These are phyloP conservation scores for Penaeus japonicus DNA, from an alignment of 1,140 invertebrate species.

Conservation along the genomic window DNA sequence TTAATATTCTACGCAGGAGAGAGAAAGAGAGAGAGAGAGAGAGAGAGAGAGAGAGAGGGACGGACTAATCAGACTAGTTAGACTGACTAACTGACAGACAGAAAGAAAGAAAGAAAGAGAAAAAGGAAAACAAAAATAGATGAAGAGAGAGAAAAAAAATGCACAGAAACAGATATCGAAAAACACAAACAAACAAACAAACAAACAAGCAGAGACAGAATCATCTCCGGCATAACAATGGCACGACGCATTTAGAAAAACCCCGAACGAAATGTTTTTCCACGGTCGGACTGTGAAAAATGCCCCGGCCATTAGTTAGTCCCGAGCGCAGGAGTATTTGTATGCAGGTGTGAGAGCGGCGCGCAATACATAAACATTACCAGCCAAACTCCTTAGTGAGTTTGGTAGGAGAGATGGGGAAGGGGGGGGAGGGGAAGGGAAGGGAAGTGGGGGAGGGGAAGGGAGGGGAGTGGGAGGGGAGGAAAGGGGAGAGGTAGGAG, in stretches of 20 bases:
- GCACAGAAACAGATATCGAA: too few species aligned
- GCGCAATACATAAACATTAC: conserved; percentile 31
- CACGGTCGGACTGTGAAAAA: conserved; percentile 39
- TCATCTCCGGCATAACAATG: conserved; percentile 21
- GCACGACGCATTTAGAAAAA: neutral
- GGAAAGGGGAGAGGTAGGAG: neutral
- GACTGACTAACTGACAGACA: too few species aligned
- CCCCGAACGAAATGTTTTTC: neutral
- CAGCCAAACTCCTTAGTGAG: neutral
- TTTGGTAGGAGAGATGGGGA: neutral
- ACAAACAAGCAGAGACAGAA: too few species aligned
- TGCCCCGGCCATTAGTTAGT: conserved; percentile 36
- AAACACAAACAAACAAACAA: too few species aligned
- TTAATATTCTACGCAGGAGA: neutral
- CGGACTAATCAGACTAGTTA: too few species aligned
- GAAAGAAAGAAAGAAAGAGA: too few species aligned
- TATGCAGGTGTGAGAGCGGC: conserved; percentile 33
- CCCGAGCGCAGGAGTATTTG: conserved; percentile 17
- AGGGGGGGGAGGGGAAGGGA: neutral
- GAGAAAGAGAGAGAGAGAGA: too few species aligned
- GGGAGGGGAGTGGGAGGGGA: too few species aligned
- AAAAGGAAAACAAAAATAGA: too few species aligned
- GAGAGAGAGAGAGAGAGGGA: too few species aligned
- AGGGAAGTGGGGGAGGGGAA: too few species aligned
- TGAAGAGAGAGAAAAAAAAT: too few species aligned